A percentile compares a stretch with the other conserved stretches of the same genome.
These are phyloP conservation scores for Ploceus nigricollis DNA, from an alignment of 2,113 vertebrate genomes.

Conservation along the genomic window DNA sequence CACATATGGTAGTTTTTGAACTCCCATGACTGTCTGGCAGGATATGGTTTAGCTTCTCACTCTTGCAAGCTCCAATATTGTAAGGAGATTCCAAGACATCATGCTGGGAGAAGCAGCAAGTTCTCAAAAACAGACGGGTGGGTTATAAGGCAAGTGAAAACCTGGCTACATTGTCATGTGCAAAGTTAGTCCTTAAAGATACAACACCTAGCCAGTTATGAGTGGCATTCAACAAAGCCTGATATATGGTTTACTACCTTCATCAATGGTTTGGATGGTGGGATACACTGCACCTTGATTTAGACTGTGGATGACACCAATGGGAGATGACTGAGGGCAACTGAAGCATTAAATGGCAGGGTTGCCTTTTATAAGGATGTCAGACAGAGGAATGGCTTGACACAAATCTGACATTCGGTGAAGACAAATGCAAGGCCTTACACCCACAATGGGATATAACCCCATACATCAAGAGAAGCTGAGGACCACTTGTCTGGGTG, in stretches of 20 bases:
- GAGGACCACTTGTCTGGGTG: background rate
- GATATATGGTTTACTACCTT: accelerated
- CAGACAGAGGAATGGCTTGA: background rate
- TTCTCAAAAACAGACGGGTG: background rate
- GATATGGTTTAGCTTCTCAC: background rate
- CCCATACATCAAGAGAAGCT: background rate
- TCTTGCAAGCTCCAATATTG: background rate
- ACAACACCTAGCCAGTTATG: background rate
- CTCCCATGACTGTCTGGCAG: background rate
- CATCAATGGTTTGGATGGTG: background rate
- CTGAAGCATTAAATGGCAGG: background rate
- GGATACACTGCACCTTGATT: background rate
- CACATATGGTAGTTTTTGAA: background rate
- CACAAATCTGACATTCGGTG: background rate
- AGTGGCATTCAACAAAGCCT: background rate
- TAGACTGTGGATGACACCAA: background rate
- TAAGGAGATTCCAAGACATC: background rate
- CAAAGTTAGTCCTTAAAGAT: background rate
- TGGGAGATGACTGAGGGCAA: background rate
- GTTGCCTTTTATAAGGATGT: background rate
- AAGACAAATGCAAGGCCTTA: background rate
- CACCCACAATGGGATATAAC: background rate
- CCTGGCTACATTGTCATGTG: background rate
- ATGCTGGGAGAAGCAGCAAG: background rate
- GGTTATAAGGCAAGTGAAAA: background rate